phyloP scores from a whole-genome alignment of 2,888 invertebrate species.

The Tetranychus truncatus region DNA sequence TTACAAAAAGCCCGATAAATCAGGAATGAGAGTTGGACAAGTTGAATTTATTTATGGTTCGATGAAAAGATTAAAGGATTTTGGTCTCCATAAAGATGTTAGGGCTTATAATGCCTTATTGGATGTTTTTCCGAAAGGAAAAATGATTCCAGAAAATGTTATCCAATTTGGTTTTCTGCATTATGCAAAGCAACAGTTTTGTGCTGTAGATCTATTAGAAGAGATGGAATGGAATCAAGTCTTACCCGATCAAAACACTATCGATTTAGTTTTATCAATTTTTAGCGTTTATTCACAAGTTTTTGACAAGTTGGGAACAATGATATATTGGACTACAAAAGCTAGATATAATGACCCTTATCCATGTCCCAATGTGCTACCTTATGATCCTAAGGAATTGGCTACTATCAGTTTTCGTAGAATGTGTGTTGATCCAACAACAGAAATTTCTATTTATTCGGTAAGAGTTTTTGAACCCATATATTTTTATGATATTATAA shows the following conservation, averaged over 20 bases:
- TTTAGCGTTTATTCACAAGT: slow-evolving; percentile 45
- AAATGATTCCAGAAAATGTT: slow-evolving; percentile 58
- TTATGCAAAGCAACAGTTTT: slow-evolving; percentile 87
- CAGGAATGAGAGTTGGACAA: slow-evolving; percentile 42
- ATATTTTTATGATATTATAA: background rate
- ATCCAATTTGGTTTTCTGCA: slow-evolving; percentile 78
- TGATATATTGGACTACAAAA: slow-evolving; percentile 58
- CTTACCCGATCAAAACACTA: slow-evolving; percentile 74
- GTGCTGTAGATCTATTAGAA: slow-evolving; percentile 67
- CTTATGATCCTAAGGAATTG: slow-evolving; percentile 53
- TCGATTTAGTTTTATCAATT: slow-evolving; percentile 55
- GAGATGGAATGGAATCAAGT: slow-evolving; percentile 91
- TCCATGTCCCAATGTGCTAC: slow-evolving; percentile 56
- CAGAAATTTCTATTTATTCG: slow-evolving; percentile 45
- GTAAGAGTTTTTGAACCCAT: slow-evolving; percentile 33
- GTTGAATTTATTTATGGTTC: slow-evolving; percentile 87
- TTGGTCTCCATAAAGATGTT: slow-evolving; percentile 40
- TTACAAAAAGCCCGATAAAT: background rate
- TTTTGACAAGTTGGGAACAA: slow-evolving; percentile 36
- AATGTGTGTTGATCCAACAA: slow-evolving; percentile 62
- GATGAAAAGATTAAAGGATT: slow-evolving; percentile 65
- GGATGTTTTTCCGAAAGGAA: slow-evolving; percentile 70
- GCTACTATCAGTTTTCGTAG: slow-evolving; percentile 63
- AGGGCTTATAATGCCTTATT: slow-evolving; percentile 60
- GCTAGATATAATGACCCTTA: slow-evolving; percentile 76